Evolutionary conservation across 2,888 invertebrate species (phyloP).

Genomic region (Amiota communis): DNA sequence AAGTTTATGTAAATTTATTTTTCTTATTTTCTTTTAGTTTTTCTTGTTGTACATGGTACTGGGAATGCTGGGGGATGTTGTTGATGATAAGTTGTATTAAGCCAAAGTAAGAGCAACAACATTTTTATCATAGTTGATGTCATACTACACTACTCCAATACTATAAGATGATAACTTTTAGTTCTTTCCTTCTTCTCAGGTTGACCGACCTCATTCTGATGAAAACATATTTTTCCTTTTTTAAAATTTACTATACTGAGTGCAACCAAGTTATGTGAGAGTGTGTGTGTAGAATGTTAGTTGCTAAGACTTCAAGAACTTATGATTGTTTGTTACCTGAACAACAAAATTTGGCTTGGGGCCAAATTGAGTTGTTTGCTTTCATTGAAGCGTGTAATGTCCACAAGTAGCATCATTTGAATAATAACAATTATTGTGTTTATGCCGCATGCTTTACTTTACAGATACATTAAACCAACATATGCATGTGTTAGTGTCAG

Average conservation of each 20-base stretch:
- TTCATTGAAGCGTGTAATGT: constrained; percentile 22
- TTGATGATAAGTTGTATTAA: too few relatives aligned
- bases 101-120: too few relatives aligned
- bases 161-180: constrained; percentile 27
- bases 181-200: constrained; percentile 44
- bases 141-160: background rate
- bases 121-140: too few relatives aligned
- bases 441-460: constrained; percentile 52
- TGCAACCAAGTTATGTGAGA: constrained; percentile 21
- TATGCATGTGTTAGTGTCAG: background rate
- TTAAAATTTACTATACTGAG: constrained; percentile 35
- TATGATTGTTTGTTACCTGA: constrained; percentile 33
- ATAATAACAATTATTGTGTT: constrained; percentile 66
- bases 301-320: background rate
- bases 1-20: constrained; percentile 65
- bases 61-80: background rate
- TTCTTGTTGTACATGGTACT: background rate
- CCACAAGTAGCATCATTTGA: constrained; percentile 60
- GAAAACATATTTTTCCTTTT: too few relatives aligned
- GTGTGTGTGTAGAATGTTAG: constrained; percentile 15
- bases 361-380: constrained; percentile 34
- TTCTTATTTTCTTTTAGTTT: background rate
- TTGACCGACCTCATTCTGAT: constrained; percentile 24
- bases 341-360: constrained; percentile 44
- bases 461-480: constrained; percentile 13